Evolutionary conservation across 2,888 invertebrate species (phyloP), one percentile per base, ranked within the genome.

Genomic region (Athalia cordata): DNA sequence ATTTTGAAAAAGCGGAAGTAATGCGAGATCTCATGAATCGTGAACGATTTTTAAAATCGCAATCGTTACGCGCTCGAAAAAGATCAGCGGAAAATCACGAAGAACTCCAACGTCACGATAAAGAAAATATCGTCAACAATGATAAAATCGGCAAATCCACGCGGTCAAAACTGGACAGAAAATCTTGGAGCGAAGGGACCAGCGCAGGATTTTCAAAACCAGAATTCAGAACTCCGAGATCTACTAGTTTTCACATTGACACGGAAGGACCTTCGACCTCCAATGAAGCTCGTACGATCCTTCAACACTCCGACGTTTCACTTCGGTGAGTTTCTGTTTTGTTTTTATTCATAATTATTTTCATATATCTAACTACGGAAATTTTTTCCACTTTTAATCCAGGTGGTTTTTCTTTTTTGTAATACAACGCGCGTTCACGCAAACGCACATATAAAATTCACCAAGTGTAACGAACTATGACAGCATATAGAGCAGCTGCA

Each of bases 111-210:
- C 79, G 13, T 76, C 78, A 64, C 81, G 79, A 67, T 15, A 59
- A n/a, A 67, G 65, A 77, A 45, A 62, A 64, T 70, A 80, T 29
- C 43, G 64, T 8, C 52, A 13, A 47, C 66, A 47, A 3, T 61
- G 72, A 11, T 9, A 62, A 43, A 47, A 5, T 29, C 59, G 59
- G 57, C 43, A 77, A 62, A 68, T 64, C 67, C 1, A 11, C 29
- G 13, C 75, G 55, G 61, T 80, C 11, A 11, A 75, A 81, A 79
- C 50, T 66, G 4, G 80, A 82, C 57, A 80, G 81, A 52, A 83
- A 83, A 66, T 83, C 83, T 0, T 83, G 83, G 82, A 83, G 80
- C 77, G 82, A 82, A 67, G 81, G 81, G 0, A 4, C 55, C 15
- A 15, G 29, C 29, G 11, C 9, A 50, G 3, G 49, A 15, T n/a